These are phyloP conservation scores for Parnassius apollo DNA, from an alignment of 2,888 invertebrate species.

Conservation along the genomic window DNA sequence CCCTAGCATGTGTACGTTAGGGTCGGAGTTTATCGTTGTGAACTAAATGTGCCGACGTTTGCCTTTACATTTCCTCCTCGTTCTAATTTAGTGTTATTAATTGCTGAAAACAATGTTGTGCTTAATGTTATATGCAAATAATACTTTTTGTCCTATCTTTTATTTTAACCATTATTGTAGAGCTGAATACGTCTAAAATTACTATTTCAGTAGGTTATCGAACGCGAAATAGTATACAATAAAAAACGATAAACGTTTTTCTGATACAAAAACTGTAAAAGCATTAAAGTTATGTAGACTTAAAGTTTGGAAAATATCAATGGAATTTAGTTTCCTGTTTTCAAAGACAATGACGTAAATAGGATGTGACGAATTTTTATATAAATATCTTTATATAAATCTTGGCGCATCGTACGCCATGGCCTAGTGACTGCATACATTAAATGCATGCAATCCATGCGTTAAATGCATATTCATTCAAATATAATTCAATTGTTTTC, in stretches of 20 bases:
- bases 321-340: slow-evolving; percentile 15
- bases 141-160: too few relatives aligned
- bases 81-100: slow-evolving; percentile 59
- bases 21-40: slow-evolving; percentile 61
- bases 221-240: too few relatives aligned
- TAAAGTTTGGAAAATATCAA: neutral
- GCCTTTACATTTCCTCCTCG: slow-evolving; percentile 65
- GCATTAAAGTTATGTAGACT: neutral
- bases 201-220: too few relatives aligned
- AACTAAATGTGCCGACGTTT: slow-evolving; percentile 38
- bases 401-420: neutral
- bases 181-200: too few relatives aligned
- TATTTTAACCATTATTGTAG: too few relatives aligned
- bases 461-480: slow-evolving; percentile 12
- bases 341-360: slow-evolving; percentile 10
- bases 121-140: neutral
- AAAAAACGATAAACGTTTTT: too few relatives aligned
- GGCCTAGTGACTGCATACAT: slow-evolving; percentile 7
- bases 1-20: slow-evolving; percentile 28
- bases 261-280: too few relatives aligned
- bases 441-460: slow-evolving; percentile 1
- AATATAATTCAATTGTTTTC: slow-evolving; percentile 31
- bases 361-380: slow-evolving; percentile 17
- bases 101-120: slow-evolving; percentile 40
- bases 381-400: slow-evolving; percentile 13